phyloP scores from a whole-genome alignment of 2,888 invertebrate species.

The Drosophila formosana region DNA sequence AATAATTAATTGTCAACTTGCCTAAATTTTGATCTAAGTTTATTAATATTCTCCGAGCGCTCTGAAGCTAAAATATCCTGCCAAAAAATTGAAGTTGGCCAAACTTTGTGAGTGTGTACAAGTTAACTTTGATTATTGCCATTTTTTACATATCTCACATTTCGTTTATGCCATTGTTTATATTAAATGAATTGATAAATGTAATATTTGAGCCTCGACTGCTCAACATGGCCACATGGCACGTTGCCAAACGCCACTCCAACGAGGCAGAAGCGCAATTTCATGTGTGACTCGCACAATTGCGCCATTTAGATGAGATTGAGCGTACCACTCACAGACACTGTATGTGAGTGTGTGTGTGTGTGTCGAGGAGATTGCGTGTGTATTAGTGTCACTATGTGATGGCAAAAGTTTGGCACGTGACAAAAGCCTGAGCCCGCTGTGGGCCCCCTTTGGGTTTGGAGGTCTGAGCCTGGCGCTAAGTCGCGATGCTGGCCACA shows the following conservation, averaged over 20 bases:
- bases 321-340: constrained; percentile 38
- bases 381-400: constrained; percentile 25
- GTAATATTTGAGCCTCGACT: constrained; percentile 2
- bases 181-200: constrained; percentile 33
- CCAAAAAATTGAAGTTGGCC: neutral
- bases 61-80: neutral
- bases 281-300: constrained; percentile 73
- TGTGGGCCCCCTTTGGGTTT: neutral
- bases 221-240: constrained; percentile 18
- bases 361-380: neutral
- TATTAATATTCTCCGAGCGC: too few relatives aligned
- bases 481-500: constrained; percentile 69
- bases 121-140: constrained; percentile 10
- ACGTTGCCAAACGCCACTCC: constrained; percentile 40
- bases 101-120: constrained; percentile 1
- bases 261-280: constrained; percentile 49
- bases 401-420: constrained; percentile 72
- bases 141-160: constrained; percentile 2
- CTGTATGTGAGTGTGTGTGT: neutral
- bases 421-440: constrained; percentile 67
- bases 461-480: constrained; percentile 28
- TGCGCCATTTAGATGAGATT: constrained; percentile 79
- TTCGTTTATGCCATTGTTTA: constrained; percentile 23
- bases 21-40: too few relatives aligned
- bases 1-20: too few relatives aligned